Percentiles rank a stretch among this genome's conserved stretches.
Evolutionary conservation across 2,888 invertebrate genomes (phyloP).

Genomic region (Choreutis nemorana): DNA sequence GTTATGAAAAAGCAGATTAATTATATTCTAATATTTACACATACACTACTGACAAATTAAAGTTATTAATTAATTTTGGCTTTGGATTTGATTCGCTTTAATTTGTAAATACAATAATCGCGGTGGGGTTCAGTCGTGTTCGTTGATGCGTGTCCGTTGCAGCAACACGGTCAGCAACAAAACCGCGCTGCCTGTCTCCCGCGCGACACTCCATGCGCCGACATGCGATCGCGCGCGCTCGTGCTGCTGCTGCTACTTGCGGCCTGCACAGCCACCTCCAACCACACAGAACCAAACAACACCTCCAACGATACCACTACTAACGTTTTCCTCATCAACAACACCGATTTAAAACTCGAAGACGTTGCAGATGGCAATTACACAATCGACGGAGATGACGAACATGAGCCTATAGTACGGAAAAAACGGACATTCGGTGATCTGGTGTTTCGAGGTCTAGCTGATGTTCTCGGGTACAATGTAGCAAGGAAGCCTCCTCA

Average conservation of each 20-base stretch:
- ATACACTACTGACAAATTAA: too few species aligned
- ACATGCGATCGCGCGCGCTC: conserved; percentile 42
- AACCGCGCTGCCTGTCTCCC: conserved; percentile 36
- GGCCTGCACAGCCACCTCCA: conserved; percentile 7
- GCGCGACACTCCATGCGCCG: conserved; percentile 44
- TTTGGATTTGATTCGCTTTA: too few species aligned
- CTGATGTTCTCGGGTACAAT: conserved; percentile 54
- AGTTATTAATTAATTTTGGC: too few species aligned
- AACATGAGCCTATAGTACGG: conserved; percentile 44
- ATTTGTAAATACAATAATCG: background rate
- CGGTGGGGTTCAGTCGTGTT: conserved; percentile 12
- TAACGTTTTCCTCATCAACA: conserved; percentile 9
- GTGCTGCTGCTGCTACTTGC: conserved; percentile 21
- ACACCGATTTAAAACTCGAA: conserved; percentile 1
- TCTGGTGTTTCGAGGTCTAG: conserved; percentile 56
- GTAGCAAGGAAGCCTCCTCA: conserved; percentile 43
- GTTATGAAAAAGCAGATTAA: too few species aligned
- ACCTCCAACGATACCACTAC: conserved; percentile 21
- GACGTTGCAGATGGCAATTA: conserved; percentile 15
- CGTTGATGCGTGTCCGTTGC: conserved; percentile 30
- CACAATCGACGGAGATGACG: conserved; percentile 12
- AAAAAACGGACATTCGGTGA: conserved; percentile 60
- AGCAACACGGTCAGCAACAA: conserved; percentile 42
- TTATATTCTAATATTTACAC: too few species aligned
- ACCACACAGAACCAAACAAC: conserved; percentile 12